Percentiles rank a stretch among this genome's conserved stretches.
Conservation (phyloP, 2,888 invertebrate species). For the Steinernema scapterisci region DNA sequence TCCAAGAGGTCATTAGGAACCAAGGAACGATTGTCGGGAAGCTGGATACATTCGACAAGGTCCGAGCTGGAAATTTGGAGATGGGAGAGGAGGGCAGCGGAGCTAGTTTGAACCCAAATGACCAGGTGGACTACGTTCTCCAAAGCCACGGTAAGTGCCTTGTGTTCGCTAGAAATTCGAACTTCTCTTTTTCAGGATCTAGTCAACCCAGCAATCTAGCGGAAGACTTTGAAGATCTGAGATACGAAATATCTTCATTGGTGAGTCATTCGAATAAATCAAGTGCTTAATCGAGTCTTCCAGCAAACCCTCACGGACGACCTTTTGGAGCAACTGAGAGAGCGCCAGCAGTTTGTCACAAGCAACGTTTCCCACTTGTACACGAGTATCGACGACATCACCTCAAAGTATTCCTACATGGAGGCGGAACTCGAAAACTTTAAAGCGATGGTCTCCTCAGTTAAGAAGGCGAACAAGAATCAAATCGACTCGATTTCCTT, state of each 20-base stretch:
- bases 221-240: neutral
- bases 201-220: neutral
- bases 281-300: neutral
- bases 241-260: constrained; percentile 1
- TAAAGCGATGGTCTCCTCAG: neutral
- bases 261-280: neutral
- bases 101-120: neutral
- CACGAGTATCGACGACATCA: neutral
- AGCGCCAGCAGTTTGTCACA: neutral
- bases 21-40: neutral
- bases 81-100: neutral
- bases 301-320: constrained; percentile 20
- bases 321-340: neutral
- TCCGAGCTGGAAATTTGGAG: neutral
- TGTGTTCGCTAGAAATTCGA: no score
- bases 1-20: constrained; percentile 5
- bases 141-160: neutral
- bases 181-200: neutral
- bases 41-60: neutral
- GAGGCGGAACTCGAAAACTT: neutral
- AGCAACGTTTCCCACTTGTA: neutral
- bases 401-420: neutral
- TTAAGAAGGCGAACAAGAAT: neutral
- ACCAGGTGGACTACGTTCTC: neutral
- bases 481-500: neutral